Conservation (phyloP, 2,888 invertebrate species). For the Galerucella pusilla region DNA sequence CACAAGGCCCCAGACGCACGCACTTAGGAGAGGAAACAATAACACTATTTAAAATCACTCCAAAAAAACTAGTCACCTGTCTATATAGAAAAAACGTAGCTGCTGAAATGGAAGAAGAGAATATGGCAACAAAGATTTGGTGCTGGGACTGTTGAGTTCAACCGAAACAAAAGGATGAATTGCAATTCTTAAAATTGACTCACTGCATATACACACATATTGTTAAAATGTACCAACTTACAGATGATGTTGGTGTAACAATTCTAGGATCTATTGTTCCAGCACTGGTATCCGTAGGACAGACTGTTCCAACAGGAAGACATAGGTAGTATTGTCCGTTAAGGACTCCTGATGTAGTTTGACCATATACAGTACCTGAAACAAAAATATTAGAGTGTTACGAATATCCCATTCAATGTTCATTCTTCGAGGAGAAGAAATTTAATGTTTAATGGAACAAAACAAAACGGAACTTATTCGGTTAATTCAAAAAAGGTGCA, state of each 20-base stretch:
- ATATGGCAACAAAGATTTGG: too few species aligned
- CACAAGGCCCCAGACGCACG: too few species aligned
- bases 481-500: background rate
- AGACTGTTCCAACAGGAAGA: conserved; percentile 54
- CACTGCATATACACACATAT: background rate
- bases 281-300: conserved; percentile 48
- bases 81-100: too few species aligned
- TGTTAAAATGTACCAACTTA: conserved; percentile 9
- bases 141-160: too few species aligned
- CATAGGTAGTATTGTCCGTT: conserved; percentile 54
- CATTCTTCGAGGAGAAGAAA: background rate
- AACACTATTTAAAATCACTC: too few species aligned
- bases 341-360: conserved; percentile 45
- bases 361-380: conserved; percentile 34
- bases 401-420: background rate
- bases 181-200: background rate
- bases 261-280: conserved; percentile 57
- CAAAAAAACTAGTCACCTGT: too few species aligned
- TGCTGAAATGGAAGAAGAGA: too few species aligned
- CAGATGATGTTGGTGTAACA: conserved; percentile 52
- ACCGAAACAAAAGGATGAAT: too few species aligned
- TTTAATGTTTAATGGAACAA: too few species aligned
- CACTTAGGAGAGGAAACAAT: too few species aligned
- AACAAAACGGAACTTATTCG: too few species aligned
- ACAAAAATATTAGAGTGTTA: background rate